These are phyloP conservation scores for Gallinago nigripennis DNA, from an alignment of 2,797 vertebrate species.

Conservation along the genomic window DNA sequence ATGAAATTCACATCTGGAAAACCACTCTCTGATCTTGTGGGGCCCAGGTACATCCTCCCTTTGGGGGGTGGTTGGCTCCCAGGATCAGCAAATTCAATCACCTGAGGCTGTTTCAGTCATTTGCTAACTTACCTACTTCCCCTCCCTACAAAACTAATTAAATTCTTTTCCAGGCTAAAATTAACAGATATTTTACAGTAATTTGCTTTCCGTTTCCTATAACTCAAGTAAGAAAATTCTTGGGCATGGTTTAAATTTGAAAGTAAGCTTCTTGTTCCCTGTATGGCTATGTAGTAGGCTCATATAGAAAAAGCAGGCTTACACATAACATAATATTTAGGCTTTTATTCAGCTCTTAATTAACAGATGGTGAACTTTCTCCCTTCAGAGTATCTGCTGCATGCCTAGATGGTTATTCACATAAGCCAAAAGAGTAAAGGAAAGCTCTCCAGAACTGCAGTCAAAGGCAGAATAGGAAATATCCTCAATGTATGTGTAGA, in stretches of 20 bases:
- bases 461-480: not conserved
- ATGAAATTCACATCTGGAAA: not conserved
- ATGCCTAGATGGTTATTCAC: not conserved
- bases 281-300: not conserved
- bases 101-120: not conserved
- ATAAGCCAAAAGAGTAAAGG: not conserved
- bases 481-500: not conserved
- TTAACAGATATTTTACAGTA: not conserved
- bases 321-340: not conserved
- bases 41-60: not conserved
- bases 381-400: not conserved
- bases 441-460: not conserved
- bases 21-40: not conserved
- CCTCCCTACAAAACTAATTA: not conserved
- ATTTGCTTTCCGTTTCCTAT: not conserved
- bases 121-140: not conserved
- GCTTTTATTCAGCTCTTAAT: not conserved
- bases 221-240: not conserved
- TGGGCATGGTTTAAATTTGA: not conserved
- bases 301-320: not conserved
- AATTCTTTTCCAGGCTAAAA: not conserved
- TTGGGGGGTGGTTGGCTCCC: not conserved
- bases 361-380: not conserved
- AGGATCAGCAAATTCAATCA: not conserved
- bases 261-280: not conserved